Evolutionary conservation across 2,888 invertebrate species (phyloP).

Genomic region (Xanthorhoe designata): DNA sequence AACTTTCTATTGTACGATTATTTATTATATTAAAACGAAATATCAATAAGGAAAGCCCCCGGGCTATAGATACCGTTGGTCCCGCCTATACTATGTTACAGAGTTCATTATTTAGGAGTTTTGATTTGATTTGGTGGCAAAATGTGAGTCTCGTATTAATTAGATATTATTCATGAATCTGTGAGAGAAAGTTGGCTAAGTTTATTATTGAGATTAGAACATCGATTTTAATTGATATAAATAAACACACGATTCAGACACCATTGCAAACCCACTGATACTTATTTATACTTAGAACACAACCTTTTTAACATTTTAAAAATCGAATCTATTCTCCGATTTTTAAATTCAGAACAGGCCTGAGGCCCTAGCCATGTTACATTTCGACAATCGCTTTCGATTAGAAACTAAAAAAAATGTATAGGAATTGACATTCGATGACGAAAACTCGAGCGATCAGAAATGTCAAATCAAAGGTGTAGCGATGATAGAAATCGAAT

Average conservation of each 20-base stretch:
- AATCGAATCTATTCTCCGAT: too few species aligned
- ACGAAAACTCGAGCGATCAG: too few species aligned
- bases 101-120: slow-evolving; percentile 55
- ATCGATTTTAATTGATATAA: neutral
- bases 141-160: slow-evolving; percentile 27
- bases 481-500: too few species aligned
- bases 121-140: slow-evolving; percentile 41
- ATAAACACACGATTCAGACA: neutral
- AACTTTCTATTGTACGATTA: slow-evolving; percentile 75
- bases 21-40: slow-evolving; percentile 64
- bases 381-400: too few species aligned
- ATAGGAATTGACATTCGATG: too few species aligned
- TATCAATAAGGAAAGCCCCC: slow-evolving; percentile 73
- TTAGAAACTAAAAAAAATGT: too few species aligned
- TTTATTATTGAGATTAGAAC: neutral
- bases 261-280: neutral
- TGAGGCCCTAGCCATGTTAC: too few species aligned
- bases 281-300: too few species aligned
- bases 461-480: too few species aligned
- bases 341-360: too few species aligned
- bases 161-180: slow-evolving; percentile 28
- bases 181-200: slow-evolving; percentile 20
- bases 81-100: slow-evolving; percentile 75
- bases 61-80: slow-evolving; percentile 60
- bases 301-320: too few species aligned